These are phyloP conservation scores for Pachyseris speciosa DNA, from an alignment of 64 coral and sea anemone genomes.

Conservation along the genomic window DNA sequence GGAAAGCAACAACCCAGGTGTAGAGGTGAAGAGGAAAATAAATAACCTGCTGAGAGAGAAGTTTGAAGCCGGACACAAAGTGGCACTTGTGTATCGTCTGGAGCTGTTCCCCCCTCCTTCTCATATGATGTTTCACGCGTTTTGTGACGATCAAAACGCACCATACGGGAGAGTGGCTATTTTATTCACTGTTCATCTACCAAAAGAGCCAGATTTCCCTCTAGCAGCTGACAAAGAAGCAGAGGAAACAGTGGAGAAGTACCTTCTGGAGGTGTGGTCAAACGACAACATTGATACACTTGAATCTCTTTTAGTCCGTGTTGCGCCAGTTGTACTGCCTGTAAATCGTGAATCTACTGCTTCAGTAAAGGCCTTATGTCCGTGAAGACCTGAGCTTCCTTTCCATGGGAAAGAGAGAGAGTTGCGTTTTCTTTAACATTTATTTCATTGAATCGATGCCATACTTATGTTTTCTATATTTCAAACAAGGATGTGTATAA, in stretches of 20 bases:
- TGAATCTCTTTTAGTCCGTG: conserved; percentile 61
- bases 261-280: conserved; percentile 55
- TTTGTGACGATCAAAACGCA: conserved; percentile 87
- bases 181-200: conserved; percentile 88
- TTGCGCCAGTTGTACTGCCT: conserved; percentile 79
- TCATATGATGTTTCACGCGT: conserved; percentile 70
- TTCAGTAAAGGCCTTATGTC: background rate
- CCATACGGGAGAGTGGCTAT: conserved; percentile 53
- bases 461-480: no score
- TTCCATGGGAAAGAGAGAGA: no score
- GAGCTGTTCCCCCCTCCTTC: conserved; percentile 78
- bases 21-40: conserved; percentile 39
- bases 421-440: no score
- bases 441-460: no score
- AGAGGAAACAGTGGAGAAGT: conserved; percentile 71
- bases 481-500: no score
- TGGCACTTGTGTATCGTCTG: conserved; percentile 63
- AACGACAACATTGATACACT: conserved; percentile 52
- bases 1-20: background rate
- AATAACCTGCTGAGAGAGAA: conserved; percentile 30
- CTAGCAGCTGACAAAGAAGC: conserved; percentile 61
- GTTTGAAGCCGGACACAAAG: conserved; percentile 52
- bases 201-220: conserved; percentile 50
- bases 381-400: background rate
- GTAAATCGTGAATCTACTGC: conserved; percentile 60